A percentile compares a stretch with the other conserved stretches of the same genome.
These are phyloP conservation scores for Atta cephalotes DNA, from an alignment of 1,140 invertebrate species.

Conservation along the genomic window DNA sequence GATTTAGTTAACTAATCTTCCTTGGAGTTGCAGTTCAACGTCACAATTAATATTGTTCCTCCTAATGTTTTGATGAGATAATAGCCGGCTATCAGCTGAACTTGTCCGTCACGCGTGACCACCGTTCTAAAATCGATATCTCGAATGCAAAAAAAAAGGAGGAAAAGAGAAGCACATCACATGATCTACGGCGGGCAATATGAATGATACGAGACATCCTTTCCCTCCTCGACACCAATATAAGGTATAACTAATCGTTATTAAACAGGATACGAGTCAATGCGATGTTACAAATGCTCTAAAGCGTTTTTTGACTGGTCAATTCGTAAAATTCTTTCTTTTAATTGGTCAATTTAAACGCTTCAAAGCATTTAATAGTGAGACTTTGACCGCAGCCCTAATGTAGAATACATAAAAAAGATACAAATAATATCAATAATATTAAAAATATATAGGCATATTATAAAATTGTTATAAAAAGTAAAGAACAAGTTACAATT, in stretches of 20 bases:
- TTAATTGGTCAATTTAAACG: no score
- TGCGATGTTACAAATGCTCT: no score
- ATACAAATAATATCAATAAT: background rate
- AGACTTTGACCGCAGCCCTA: no score
- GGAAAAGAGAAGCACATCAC: background rate
- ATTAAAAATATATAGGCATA: background rate
- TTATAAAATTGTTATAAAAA: background rate
- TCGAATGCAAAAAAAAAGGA: no score
- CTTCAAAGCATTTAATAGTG: no score
- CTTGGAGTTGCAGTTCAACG: background rate
- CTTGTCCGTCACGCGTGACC: background rate
- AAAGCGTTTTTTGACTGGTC: no score
- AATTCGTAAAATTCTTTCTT: no score
- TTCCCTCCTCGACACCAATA: background rate
- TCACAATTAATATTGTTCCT: conserved; percentile 13
- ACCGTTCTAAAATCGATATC: background rate
- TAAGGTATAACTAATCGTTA: background rate
- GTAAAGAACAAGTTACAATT: background rate
- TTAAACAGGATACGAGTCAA: no score
- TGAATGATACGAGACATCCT: background rate
- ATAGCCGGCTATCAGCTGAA: background rate
- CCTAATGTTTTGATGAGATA: background rate
- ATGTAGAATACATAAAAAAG: background rate
- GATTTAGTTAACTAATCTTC: background rate
- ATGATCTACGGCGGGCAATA: background rate